These are phyloP conservation scores for Ammospiza caudacuta DNA, from an alignment of 2,113 vertebrate genomes.

Conservation along the genomic window DNA sequence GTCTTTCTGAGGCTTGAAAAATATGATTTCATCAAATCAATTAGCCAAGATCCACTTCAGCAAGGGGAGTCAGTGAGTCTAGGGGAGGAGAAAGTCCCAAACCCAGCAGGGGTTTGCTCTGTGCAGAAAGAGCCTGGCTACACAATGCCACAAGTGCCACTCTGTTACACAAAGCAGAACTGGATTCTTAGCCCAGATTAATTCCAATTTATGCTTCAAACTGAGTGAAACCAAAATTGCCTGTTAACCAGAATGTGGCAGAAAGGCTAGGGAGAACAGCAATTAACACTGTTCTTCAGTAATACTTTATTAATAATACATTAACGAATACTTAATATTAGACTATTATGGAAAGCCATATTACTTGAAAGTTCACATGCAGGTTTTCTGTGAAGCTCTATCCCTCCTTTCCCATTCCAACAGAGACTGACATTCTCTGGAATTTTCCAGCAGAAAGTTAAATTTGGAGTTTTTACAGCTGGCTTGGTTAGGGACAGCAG, in stretches of 20 bases:
- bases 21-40: background rate
- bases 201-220: background rate
- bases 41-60: background rate
- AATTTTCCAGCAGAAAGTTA: background rate
- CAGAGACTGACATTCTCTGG: background rate
- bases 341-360: background rate
- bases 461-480: background rate
- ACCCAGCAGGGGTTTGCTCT: background rate
- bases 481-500: background rate
- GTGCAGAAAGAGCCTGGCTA: background rate
- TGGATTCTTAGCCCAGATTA: background rate
- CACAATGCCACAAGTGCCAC: background rate
- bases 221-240: background rate
- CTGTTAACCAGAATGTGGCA: background rate
- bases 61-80: background rate
- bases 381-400: background rate
- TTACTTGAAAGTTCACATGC: background rate
- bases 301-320: background rate
- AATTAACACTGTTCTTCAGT: background rate
- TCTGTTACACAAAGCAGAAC: background rate
- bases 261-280: background rate
- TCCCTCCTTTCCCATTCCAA: background rate
- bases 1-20: background rate
- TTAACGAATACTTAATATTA: background rate
- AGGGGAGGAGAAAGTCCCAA: background rate